phyloP scores from a whole-genome alignment of 1,140 invertebrate species.

The Steinernema khuongi region DNA sequence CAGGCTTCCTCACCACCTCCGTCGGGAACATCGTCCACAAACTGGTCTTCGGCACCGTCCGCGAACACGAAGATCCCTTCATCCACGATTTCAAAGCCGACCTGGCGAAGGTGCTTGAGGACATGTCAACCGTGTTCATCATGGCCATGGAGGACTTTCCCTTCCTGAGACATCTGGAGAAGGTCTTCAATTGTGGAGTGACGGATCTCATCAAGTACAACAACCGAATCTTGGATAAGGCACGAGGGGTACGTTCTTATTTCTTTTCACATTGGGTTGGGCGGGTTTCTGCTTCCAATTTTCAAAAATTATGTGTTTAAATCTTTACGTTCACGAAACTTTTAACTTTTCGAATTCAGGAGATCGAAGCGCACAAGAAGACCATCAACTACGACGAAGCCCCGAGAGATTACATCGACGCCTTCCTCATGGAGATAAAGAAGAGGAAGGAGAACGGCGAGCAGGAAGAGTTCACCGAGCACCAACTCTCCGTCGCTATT shows the following conservation, averaged over 20 bases:
- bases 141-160: neutral
- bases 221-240: neutral
- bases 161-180: conserved; percentile 13
- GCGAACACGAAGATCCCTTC: neutral
- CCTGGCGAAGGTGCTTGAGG: neutral
- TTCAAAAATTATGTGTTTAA: too few relatives aligned
- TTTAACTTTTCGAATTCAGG: neutral
- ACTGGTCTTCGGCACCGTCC: neutral
- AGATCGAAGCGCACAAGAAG: neutral
- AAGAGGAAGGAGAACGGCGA: neutral
- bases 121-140: neutral
- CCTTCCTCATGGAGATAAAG: neutral
- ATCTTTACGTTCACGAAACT: neutral
- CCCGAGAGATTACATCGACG: neutral
- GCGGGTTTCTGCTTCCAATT: too few relatives aligned
- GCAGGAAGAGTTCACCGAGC: neutral
- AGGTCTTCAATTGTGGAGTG: neutral
- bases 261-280: too few relatives aligned
- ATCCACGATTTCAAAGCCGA: neutral
- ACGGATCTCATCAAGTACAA: neutral
- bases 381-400: neutral
- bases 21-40: conserved; percentile 14
- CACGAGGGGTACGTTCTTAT: neutral
- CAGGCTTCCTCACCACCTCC: neutral
- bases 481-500: neutral